Evolutionary conservation across 2,113 vertebrate species (phyloP), one percentile per base, ranked within the genome.

Genomic region (Larimichthys polyactis): DNA sequence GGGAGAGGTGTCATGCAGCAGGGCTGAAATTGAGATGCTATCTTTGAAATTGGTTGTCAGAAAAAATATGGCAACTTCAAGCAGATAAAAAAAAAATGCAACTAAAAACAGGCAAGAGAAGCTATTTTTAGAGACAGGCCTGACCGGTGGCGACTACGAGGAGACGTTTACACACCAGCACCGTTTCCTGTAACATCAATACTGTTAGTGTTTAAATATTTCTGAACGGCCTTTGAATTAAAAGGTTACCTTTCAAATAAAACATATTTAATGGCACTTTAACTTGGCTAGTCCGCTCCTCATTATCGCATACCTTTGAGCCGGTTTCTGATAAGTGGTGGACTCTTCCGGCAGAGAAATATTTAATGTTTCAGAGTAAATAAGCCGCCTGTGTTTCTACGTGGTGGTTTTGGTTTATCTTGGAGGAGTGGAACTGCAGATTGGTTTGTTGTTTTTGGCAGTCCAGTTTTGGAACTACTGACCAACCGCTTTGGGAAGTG

Each of bases 21-120:
- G 11, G 52, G 64, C 78, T 71, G 69, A 84, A 90, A 89, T 57
- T 72, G 57, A 90, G 90, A 90, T 89, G 84, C 79, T 89, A 91
- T 89, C 91, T 91, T 80, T 78, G 72, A 91, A 93, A 93, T 90
- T 86, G 83, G 79, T 43, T 89, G 89, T 85, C 83, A 87, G 55
- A 82, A 76, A 76, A 84, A 80, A 90, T 83, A 80, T 78, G 77
- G 46, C 87, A 78, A 71, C 75, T 75, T 78, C 54, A 72, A 73
- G 52, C 66, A 83, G 84, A 88, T 89, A 83, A 78, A 89, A 80
- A 82, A 82, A 24, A 24, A 24, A 24, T 51, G 79, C 29, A 54
- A 67, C 64, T 55, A 82, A 85, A 89, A 85, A 89, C 52, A 79
- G 78, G 48, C 27, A 64, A 64, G 60, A 40, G 55, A 63, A 36